Base-by-base conservation (phyloP, 2,888 invertebrate species). In the Strigamia transsilvanica region DNA sequence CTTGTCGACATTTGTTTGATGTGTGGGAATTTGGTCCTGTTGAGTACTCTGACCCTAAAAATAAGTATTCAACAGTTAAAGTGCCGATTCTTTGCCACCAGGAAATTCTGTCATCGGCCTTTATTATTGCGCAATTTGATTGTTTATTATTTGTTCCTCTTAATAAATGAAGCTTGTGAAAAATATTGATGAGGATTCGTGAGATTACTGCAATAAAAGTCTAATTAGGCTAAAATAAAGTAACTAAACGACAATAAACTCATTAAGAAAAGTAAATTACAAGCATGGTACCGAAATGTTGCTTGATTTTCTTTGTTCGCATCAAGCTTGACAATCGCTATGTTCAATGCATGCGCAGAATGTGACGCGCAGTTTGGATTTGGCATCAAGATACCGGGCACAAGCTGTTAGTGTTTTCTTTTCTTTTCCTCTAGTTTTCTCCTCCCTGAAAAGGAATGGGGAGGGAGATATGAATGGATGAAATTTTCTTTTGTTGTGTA, bases 11-110 rank as follows among this genome's bases (percentile, higher is more conserved):
- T n/a, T 56, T 56, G 56, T 56, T 56, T 56, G 56, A 56, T 56
- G 56, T 56, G 56, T 56, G 56, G 56, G 56, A 56, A 56, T 56
- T 56, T 56, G 56, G 56, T 56, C 18, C 9, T 56, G 56, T 56
- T 18, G 56, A 56, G 56, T 56, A 21, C 56, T 56, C 56, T 56
- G 56, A 56, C 56, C 56, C 56, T 56, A 56, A 56, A 56, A 56
- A 56, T 56, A 56, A 56, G 56, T 56, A 56, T 56, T 56, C 56
- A 56, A 56, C 56, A n/a, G 56, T 56, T 56, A 56, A 56, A 56
- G 56, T 56, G 56, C 56, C 56, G 56, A 56, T 56, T 56, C 56
- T 56, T 56, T 56, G 56, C 56, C 56, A 56, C 56, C 56, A 56
- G 56, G 56, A 56, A 56, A 56, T 56, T 56, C 56, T 56, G 56